phyloP scores from a whole-genome alignment of 2,113 vertebrate species.

The Potamarius usumacintae region DNA sequence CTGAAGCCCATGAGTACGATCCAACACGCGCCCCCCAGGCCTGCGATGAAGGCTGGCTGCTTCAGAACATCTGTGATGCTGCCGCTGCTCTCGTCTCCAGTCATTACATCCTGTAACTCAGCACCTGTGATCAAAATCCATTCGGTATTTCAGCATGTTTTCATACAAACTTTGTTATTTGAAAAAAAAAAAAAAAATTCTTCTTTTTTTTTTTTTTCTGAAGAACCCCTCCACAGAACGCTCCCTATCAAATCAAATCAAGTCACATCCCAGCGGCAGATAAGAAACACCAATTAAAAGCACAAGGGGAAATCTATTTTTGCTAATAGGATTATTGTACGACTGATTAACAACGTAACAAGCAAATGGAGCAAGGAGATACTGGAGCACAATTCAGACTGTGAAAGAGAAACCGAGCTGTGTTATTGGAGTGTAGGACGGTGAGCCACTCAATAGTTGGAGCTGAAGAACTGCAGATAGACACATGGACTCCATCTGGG shows the following conservation, averaged over 20 bases:
- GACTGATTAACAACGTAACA: constrained; percentile 31
- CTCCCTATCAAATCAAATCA: constrained; percentile 26
- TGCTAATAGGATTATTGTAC: constrained; percentile 48
- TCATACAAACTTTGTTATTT: neutral
- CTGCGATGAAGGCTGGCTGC: constrained; percentile 97
- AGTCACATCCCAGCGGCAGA: constrained; percentile 39
- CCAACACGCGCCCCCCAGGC: constrained; percentile 97
- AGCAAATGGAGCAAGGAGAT: constrained; percentile 20
- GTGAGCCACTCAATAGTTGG: constrained; percentile 69
- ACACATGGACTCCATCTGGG: constrained; percentile 72
- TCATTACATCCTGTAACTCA: constrained; percentile 87
- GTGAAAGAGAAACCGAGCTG: constrained; percentile 20
- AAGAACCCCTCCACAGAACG: constrained; percentile 12
- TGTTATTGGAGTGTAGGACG: constrained; percentile 63
- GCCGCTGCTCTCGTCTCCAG: constrained; percentile 89
- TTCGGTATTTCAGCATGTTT: neutral
- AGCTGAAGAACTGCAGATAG: constrained; percentile 71
- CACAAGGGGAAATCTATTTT: constrained; percentile 27
- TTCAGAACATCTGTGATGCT: constrained; percentile 99
- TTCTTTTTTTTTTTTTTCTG: neutral
- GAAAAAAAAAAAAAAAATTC: neutral
- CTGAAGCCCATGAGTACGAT: constrained; percentile 99
- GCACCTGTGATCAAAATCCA: constrained; percentile 63
- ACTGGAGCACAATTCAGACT: neutral
- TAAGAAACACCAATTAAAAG: constrained; percentile 46